phyloP scores from a whole-genome alignment of 2,113 vertebrate species.

The Mesoclemmys tuberculata region DNA sequence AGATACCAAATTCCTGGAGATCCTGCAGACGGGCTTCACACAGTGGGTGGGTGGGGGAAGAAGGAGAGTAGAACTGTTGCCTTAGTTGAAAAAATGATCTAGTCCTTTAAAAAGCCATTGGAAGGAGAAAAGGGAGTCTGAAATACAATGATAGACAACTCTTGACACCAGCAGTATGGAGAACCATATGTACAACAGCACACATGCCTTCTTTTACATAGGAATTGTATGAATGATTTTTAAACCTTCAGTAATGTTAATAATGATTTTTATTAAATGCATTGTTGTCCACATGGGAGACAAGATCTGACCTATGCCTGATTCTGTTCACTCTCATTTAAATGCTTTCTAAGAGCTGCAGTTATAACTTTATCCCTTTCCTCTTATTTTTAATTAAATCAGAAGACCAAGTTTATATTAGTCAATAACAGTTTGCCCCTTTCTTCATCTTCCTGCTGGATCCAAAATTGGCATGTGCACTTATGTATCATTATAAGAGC shows the following conservation, averaged over 20 bases:
- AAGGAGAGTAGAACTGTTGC: background rate
- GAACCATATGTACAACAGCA: background rate
- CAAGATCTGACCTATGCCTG: slow-evolving; percentile 50
- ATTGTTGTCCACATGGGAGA: slow-evolving; percentile 63
- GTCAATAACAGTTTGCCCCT: background rate
- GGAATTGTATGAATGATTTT: slow-evolving; percentile 67
- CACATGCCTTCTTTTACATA: slow-evolving; percentile 35
- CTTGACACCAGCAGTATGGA: background rate
- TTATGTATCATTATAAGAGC: background rate
- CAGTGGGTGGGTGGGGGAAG: background rate
- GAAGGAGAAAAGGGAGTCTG: background rate
- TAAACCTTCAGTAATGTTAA: background rate
- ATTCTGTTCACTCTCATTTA: slow-evolving; percentile 64
- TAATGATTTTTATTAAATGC: slow-evolving; percentile 41
- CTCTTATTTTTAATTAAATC: slow-evolving; percentile 63
- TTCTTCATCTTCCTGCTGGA: background rate
- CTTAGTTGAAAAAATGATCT: background rate
- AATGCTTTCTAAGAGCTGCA: slow-evolving; percentile 53
- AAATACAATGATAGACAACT: background rate
- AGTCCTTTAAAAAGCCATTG: background rate
- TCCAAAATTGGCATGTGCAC: background rate
- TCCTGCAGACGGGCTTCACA: background rate
- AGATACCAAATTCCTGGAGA: background rate
- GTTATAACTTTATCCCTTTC: slow-evolving; percentile 12
- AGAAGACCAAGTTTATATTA: background rate